phyloP scores from a whole-genome alignment of 2,797 vertebrate species.

The Paratrypauchen microcephalus region DNA sequence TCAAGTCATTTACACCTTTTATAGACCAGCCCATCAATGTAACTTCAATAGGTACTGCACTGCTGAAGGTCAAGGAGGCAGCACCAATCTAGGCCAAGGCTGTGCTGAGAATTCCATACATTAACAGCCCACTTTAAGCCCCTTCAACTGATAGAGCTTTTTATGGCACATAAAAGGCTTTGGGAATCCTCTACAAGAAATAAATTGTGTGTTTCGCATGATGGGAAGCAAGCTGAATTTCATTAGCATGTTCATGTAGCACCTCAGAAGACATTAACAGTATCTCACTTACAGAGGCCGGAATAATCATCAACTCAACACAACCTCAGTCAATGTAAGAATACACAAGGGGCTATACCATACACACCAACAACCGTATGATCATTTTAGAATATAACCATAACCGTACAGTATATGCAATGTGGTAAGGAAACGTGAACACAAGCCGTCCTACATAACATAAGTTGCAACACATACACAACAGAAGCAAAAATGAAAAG shows the following conservation, averaged over 20 bases:
- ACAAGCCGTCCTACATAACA: neutral
- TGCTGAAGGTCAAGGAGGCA: constrained; percentile 52
- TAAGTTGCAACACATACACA: neutral
- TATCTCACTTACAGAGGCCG: constrained; percentile 23
- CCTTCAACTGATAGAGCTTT: neutral
- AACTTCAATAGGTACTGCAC: constrained; percentile 25
- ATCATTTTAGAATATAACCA: constrained; percentile 4
- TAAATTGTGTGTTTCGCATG: constrained; percentile 17
- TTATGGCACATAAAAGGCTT: constrained; percentile 6
- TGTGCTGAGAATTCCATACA: constrained; percentile 10
- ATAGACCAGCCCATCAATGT: constrained; percentile 24
- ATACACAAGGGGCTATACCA: constrained; percentile 5
- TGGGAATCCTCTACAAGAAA: neutral
- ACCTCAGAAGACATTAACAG: constrained; percentile 32
- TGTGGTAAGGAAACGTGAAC: neutral
- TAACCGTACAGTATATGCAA: neutral
- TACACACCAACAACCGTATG: constrained; percentile 4
- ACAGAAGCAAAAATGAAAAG: neutral
- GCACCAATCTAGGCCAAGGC: constrained; percentile 43
- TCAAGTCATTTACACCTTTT: constrained; percentile 22
- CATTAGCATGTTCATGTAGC: constrained; percentile 48
- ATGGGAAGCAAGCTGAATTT: constrained; percentile 31
- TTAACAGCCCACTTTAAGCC: neutral
- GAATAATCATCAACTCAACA: constrained; percentile 44
- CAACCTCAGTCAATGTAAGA: constrained; percentile 17